phyloP scores from a whole-genome alignment of 2,797 vertebrate species.

The Syngnathus acus region DNA sequence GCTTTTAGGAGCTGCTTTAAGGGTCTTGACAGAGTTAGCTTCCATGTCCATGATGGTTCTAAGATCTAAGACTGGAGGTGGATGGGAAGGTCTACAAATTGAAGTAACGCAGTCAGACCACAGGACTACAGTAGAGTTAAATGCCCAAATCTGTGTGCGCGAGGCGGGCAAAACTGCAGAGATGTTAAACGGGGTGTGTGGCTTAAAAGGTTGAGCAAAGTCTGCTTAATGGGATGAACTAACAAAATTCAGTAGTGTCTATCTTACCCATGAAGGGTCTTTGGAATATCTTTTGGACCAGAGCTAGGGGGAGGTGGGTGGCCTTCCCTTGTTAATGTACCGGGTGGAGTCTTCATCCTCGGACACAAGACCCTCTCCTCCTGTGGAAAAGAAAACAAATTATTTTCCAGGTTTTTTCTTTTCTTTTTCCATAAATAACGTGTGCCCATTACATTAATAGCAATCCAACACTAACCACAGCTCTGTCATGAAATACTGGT shows the following conservation, averaged over 20 bases:
- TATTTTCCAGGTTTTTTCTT: background rate
- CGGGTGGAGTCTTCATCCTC: slow-evolving; percentile 57
- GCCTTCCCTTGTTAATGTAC: slow-evolving; percentile 65
- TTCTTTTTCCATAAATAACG: background rate
- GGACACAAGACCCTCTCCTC: slow-evolving; percentile 67
- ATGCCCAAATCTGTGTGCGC: background rate
- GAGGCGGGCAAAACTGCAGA: too few relatives aligned
- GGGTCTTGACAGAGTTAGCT: slow-evolving; percentile 76
- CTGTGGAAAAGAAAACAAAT: slow-evolving; percentile 44
- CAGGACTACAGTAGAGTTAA: background rate
- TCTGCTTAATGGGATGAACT: too few relatives aligned
- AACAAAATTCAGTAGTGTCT: too few relatives aligned
- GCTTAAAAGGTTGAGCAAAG: too few relatives aligned
- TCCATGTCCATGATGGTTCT: slow-evolving; percentile 97
- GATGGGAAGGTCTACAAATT: slow-evolving; percentile 59
- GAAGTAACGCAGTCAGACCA: slow-evolving; percentile 19
- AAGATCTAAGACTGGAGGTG: slow-evolving; percentile 83
- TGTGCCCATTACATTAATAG: background rate
- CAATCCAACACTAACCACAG: slow-evolving; percentile 61
- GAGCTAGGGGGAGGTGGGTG: slow-evolving; percentile 60
- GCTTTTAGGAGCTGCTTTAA: slow-evolving; percentile 79
- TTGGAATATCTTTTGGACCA: slow-evolving; percentile 72
- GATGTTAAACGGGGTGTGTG: too few relatives aligned
- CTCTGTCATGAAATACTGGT: slow-evolving; percentile 77
- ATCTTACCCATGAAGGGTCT: slow-evolving; percentile 42